Percentiles rank a stretch among this genome's conserved stretches.
These are phyloP conservation scores for Pogonophryne albipinna DNA, from an alignment of 2,797 vertebrate genomes.

Conservation along the genomic window DNA sequence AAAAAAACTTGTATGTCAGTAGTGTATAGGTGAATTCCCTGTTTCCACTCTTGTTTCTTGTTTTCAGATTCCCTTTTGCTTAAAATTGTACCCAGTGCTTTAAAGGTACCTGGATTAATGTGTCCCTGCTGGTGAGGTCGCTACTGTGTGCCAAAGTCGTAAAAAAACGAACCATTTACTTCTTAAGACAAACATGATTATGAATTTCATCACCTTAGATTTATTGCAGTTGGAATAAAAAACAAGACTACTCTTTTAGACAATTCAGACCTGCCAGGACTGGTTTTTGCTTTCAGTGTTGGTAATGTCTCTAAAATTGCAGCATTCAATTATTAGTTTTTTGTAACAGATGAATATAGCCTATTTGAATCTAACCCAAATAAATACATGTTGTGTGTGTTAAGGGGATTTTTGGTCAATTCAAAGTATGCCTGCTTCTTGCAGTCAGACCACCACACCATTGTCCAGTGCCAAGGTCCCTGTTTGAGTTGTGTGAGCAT, in stretches of 20 bases:
- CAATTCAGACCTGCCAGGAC: background rate
- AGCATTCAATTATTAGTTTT: background rate
- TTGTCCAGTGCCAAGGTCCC: slow-evolving; percentile 51
- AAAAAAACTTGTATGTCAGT: background rate
- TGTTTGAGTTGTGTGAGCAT: slow-evolving; percentile 51
- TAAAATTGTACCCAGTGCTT: slow-evolving; percentile 34
- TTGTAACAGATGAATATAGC: background rate
- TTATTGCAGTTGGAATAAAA: background rate
- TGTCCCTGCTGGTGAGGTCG: background rate
- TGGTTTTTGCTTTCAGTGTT: background rate
- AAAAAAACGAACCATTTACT: background rate
- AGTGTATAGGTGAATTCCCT: background rate
- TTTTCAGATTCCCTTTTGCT: background rate
- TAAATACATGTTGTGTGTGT: background rate
- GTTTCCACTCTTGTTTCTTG: background rate
- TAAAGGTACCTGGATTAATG: slow-evolving; percentile 1
- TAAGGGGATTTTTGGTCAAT: background rate
- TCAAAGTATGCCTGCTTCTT: slow-evolving; percentile 18
- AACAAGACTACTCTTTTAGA: background rate
- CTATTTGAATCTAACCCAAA: slow-evolving; percentile 1
- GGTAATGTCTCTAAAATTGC: background rate
- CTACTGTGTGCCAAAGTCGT: background rate
- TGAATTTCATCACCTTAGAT: background rate
- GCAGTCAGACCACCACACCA: slow-evolving; percentile 20
- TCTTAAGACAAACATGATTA: background rate